Percentiles rank a stretch among this genome's conserved stretches.
Evolutionary conservation across 2,888 invertebrate genomes (phyloP).

Genomic region (Watsonalla cultraria): DNA sequence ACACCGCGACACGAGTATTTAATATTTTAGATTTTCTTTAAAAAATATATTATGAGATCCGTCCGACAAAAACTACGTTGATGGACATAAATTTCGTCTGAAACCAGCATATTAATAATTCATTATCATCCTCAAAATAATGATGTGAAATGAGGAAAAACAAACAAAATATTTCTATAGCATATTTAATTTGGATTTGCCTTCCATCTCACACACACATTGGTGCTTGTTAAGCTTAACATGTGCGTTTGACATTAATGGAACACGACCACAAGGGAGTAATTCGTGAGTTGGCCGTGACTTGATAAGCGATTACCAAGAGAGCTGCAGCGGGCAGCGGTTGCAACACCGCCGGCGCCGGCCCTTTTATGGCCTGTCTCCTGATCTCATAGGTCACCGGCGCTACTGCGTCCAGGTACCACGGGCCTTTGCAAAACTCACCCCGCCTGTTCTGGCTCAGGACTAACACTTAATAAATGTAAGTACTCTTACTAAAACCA

Average conservation of each 20-base stretch:
- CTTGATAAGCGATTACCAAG: conserved; percentile 18
- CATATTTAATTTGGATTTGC: not conserved
- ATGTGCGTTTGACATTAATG: not conserved
- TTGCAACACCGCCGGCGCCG: conserved; percentile 62
- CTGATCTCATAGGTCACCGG: conserved; percentile 68
- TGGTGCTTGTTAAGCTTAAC: not conserved
- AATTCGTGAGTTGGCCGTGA: conserved; percentile 24
- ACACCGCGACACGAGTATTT: no score
- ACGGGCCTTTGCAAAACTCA: conserved; percentile 19
- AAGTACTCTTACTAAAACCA: not conserved
- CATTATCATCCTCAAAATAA: not conserved
- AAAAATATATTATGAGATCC: no score
- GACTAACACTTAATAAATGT: not conserved
- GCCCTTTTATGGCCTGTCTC: conserved; percentile 60
- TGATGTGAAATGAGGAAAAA: not conserved
- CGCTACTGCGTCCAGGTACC: conserved; percentile 25
- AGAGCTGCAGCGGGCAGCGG: conserved; percentile 19
- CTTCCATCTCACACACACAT: not conserved
- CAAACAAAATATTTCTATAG: not conserved
- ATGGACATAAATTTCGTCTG: no score
- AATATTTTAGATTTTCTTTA: no score
- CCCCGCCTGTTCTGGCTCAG: conserved; percentile 6
- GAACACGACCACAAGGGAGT: not conserved
- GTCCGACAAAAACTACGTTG: no score
- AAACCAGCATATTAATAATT: no score